These are phyloP conservation scores for Physella acuta DNA, from an alignment of 1,140 invertebrate genomes.

Conservation along the genomic window DNA sequence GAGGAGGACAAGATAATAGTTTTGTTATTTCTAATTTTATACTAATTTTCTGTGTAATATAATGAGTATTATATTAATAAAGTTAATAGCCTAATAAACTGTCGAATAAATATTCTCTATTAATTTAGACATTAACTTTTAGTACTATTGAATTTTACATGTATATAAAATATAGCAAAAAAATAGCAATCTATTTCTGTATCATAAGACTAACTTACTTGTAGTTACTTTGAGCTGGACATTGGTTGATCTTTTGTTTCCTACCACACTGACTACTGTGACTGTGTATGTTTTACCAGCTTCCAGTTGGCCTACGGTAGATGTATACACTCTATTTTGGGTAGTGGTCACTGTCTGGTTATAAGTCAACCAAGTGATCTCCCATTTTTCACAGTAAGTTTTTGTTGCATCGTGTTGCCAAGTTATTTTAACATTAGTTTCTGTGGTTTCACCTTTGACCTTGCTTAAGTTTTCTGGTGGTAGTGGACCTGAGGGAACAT, in stretches of 20 bases:
- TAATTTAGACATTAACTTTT: no score
- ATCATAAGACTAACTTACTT: slow-evolving; percentile 32
- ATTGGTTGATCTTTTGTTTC: slow-evolving; percentile 24
- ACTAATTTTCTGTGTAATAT: no score
- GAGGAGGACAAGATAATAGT: no score
- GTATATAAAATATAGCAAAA: no score
- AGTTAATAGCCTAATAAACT: no score
- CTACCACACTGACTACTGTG: slow-evolving; percentile 28
- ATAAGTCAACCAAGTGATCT: slow-evolving; percentile 3
- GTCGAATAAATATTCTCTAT: no score
- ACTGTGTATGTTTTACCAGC: slow-evolving; percentile 36
- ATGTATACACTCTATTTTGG: not conserved
- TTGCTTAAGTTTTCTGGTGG: slow-evolving; percentile 20
- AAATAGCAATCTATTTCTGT: no score
- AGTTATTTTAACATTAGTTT: slow-evolving; percentile 22
- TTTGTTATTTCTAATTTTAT: no score
- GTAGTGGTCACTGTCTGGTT: slow-evolving; percentile 6
- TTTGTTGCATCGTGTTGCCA: slow-evolving; percentile 29
- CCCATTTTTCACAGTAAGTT: slow-evolving; percentile 32
- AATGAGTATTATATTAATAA: no score
- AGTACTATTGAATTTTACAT: no score
- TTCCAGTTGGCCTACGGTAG: slow-evolving; percentile 22
- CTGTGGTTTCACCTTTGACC: slow-evolving; percentile 18
- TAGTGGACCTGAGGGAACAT: slow-evolving; percentile 40
- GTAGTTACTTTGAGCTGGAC: slow-evolving; percentile 28